phyloP scores from a whole-genome alignment of 2,888 invertebrate genomes.

The Anagyrus pseudococci region DNA sequence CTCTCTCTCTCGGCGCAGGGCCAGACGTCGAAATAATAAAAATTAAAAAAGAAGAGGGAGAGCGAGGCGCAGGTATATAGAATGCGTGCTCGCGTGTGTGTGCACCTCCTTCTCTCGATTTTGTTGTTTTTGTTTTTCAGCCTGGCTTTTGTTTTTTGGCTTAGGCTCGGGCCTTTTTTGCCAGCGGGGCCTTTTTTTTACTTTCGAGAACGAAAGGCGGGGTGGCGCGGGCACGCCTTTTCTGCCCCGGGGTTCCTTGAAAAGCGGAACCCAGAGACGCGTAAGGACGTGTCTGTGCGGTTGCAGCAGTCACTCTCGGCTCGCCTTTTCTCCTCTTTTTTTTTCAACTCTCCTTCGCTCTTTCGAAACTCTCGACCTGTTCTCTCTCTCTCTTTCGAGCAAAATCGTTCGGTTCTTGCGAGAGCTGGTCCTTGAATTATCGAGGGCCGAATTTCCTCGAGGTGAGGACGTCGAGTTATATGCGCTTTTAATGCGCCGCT shows the following conservation, averaged over 20 bases:
- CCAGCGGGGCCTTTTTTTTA: neutral
- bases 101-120: neutral
- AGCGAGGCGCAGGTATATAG: neutral
- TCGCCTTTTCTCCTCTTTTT: neutral
- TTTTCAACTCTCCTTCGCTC: neutral
- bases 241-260: conserved; percentile 6
- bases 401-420: too few species aligned
- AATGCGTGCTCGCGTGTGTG: neutral
- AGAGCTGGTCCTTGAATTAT: conserved; percentile 5
- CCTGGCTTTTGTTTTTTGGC: too few species aligned
- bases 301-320: neutral
- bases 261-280: conserved; percentile 10
- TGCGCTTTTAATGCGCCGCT: too few species aligned
- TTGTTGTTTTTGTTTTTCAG: neutral
- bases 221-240: neutral
- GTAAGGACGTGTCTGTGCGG: neutral
- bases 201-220: neutral
- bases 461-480: too few species aligned
- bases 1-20: neutral
- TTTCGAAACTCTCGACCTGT: neutral
- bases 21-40: conserved; percentile 3
- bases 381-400: neutral
- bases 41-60: conserved; percentile 7
- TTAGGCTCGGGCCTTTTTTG: neutral
- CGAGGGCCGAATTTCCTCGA: conserved; percentile 4